Conservation (phyloP, 2,113 vertebrate species). For the Gymnogyps californianus region DNA sequence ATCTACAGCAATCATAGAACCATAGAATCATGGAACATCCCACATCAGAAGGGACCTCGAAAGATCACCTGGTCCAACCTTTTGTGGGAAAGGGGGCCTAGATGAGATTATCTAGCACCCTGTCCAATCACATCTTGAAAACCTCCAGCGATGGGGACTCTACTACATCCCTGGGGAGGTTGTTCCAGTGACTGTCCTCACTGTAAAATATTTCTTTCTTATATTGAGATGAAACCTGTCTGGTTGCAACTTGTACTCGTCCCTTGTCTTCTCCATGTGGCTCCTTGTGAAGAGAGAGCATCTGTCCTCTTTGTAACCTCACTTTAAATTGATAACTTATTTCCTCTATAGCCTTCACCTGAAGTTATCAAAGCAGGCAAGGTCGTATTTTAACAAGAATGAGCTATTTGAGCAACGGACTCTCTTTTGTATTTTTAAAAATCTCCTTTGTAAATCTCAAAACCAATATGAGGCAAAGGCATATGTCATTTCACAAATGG, state of each 20-base stretch:
- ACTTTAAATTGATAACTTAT: neutral
- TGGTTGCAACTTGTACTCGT: rapidly evolving
- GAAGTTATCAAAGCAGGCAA: neutral
- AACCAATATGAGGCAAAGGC: neutral
- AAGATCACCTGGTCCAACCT: neutral
- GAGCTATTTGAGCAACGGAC: neutral
- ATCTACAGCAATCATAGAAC: neutral
- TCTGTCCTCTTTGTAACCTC: neutral
- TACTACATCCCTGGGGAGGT: neutral
- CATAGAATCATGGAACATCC: neutral
- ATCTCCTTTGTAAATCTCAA: neutral
- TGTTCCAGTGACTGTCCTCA: neutral
- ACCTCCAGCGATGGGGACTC: neutral
- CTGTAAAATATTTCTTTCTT: neutral
- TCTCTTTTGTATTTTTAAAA: neutral
- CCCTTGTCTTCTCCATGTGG: neutral
- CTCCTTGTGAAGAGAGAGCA: neutral
- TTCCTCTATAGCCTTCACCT: neutral
- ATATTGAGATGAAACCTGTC: neutral
- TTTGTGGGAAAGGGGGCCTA: neutral
- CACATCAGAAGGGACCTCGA: rapidly evolving
- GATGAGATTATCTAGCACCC: neutral
- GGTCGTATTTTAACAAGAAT: neutral
- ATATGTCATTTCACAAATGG: neutral
- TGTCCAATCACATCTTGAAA: neutral